phyloP scores from a whole-genome alignment of 2,888 invertebrate species.

The Anoncus sp. region DNA sequence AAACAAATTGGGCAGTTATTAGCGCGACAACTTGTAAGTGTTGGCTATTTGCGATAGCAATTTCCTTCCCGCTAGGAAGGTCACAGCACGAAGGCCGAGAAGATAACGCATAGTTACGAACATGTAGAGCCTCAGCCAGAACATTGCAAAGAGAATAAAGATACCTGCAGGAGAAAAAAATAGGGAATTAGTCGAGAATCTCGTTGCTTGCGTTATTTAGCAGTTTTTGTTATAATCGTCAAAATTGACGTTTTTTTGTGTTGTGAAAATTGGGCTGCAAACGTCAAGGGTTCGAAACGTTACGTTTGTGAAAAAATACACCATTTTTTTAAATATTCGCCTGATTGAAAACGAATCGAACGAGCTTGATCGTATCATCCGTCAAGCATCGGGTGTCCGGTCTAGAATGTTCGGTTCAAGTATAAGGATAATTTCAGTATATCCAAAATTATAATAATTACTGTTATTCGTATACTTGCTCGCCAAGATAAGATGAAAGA shows the following conservation, averaged over 20 bases:
- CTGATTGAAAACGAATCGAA: constrained; percentile 75
- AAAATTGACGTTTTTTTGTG: constrained; percentile 58
- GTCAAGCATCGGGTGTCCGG: constrained; percentile 77
- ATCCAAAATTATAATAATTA: background rate
- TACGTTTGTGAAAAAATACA: constrained; percentile 80
- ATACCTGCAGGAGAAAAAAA: no score
- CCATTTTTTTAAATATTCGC: constrained; percentile 74
- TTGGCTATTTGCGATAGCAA: constrained; percentile 92
- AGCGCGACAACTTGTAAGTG: constrained; percentile 79
- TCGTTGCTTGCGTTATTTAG: no score
- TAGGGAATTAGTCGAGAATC: no score
- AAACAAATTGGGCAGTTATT: constrained; percentile 43
- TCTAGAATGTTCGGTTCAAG: no score
- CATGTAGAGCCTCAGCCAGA: constrained; percentile 98
- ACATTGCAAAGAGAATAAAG: constrained; percentile 93
- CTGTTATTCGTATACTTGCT: constrained; percentile 83
- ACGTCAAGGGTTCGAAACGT: constrained; percentile 67
- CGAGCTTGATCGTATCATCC: constrained; percentile 62
- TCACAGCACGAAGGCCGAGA: constrained; percentile 92
- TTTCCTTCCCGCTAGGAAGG: constrained; percentile 97
- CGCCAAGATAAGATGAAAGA: constrained; percentile 96
- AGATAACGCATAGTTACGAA: constrained; percentile 97
- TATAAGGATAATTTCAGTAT: no score
- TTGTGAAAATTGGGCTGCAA: constrained; percentile 80
- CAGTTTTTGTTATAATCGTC: no score